phyloP scores from a whole-genome alignment of 2,113 vertebrate genomes.

The Typhlomys cinereus region DNA sequence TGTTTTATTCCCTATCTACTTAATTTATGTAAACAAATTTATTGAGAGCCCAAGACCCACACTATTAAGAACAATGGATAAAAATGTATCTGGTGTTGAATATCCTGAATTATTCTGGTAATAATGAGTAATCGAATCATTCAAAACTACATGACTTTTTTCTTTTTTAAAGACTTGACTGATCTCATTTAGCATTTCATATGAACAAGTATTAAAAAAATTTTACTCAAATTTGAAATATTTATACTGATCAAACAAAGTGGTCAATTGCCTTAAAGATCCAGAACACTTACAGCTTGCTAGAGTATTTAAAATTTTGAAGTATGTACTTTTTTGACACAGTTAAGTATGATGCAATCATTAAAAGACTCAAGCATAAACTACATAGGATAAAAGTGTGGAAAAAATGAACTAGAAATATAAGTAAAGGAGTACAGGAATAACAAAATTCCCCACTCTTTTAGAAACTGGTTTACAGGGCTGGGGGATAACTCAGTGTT shows the following conservation, averaged over 20 bases:
- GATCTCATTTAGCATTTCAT: slow-evolving; percentile 10
- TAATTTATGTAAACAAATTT: slow-evolving; percentile 26
- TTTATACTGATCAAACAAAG: slow-evolving; percentile 2
- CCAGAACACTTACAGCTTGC: background rate
- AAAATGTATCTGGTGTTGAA: slow-evolving; percentile 18
- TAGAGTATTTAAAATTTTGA: slow-evolving; percentile 5
- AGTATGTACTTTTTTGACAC: background rate
- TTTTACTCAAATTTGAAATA: background rate
- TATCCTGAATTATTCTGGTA: slow-evolving; percentile 46
- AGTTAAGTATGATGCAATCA: background rate
- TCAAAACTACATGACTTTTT: background rate
- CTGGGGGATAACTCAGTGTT: too few relatives aligned
- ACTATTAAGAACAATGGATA: slow-evolving; percentile 19
- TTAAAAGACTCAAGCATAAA: background rate
- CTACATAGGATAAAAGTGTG: background rate
- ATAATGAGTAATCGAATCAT: slow-evolving; percentile 16
- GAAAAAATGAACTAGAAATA: background rate
- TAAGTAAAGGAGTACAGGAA: background rate
- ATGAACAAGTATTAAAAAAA: slow-evolving; percentile 36
- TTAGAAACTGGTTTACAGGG: too few relatives aligned
- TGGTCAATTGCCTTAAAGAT: background rate
- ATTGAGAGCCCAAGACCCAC: background rate
- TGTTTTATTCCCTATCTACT: background rate
- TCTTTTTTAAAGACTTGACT: too few relatives aligned
- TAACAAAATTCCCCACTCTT: too few relatives aligned